phyloP scores from a whole-genome alignment of 2,888 invertebrate genomes.

The Nomada ruficornis region DNA sequence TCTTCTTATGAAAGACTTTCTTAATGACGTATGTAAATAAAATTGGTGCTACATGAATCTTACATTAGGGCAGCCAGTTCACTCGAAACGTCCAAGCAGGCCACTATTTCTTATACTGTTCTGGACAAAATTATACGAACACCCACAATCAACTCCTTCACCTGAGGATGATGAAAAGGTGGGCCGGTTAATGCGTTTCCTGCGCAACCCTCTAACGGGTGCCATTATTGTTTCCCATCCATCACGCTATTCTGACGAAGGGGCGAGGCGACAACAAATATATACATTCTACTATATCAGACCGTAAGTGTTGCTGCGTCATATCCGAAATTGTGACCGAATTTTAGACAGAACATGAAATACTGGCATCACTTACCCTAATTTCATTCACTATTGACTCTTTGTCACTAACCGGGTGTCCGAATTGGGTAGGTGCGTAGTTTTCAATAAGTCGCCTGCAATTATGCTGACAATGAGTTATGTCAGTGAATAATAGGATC shows the following conservation, averaged over 20 bases:
- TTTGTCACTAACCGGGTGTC: slow-evolving; percentile 42
- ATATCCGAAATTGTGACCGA: slow-evolving; percentile 76
- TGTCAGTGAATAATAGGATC: background rate
- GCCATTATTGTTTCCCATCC: slow-evolving; percentile 75
- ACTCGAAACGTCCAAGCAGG: slow-evolving; percentile 8
- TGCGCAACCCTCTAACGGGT: slow-evolving; percentile 60
- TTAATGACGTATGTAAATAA: slow-evolving; percentile 7
- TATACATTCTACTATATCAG: slow-evolving; percentile 9
- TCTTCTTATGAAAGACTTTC: background rate
- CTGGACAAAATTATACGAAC: slow-evolving; percentile 22
- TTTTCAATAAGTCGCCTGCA: slow-evolving; percentile 2
- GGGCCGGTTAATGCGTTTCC: slow-evolving; percentile 68
- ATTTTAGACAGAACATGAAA: slow-evolving; percentile 44
- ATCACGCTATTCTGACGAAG: slow-evolving; percentile 61
- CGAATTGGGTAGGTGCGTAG: slow-evolving; percentile 35
- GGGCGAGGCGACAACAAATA: slow-evolving; percentile 52
- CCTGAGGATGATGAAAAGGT: slow-evolving; percentile 61
- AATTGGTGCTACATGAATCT: slow-evolving; percentile 21
- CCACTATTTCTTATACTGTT: slow-evolving; percentile 25
- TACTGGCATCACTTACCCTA: slow-evolving; percentile 73
- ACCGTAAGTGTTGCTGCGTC: slow-evolving; percentile 74
- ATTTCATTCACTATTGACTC: slow-evolving; percentile 68
- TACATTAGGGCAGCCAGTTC: slow-evolving; percentile 28
- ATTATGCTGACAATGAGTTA: background rate
- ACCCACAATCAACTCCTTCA: slow-evolving; percentile 47